Base-by-base conservation (phyloP, 2,888 invertebrate species). In the Cordilura impudica region DNA sequence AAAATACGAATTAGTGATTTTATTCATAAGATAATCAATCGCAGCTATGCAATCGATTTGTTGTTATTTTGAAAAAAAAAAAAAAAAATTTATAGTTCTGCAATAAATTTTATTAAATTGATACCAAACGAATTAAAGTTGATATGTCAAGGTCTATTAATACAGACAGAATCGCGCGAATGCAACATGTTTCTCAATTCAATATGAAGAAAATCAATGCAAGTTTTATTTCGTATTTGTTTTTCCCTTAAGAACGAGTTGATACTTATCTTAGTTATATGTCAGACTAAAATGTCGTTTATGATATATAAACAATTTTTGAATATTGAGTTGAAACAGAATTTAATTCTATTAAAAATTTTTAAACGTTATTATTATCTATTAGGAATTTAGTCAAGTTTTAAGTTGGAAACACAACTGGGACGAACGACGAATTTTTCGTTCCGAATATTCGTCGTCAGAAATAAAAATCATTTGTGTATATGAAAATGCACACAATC, bases 71-170 rank as follows among this genome's bases (percentile, higher is more conserved):
- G 35, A 47, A 69, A 39, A 69, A 67, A 71, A 19, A 63, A 65
- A 78, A 54, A 65, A 66, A 43, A 65, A 35, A 14, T 51, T 26
- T 45, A 43, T 26, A 72, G 18, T 74, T 69, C 72, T 75, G 75
- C 75, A 51, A 79, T 79, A 79, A 79, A 79, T 79, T 79, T 75
- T 29, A 75, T 79, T 79, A 75, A 79, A 79, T 75, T 79, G 79
- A 79, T 79, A 79, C 58, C 71, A 79, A 79, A 72, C 75, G 79
- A 72, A 75, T 79, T 79, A 75, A 75, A 66, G 79, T 79, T 79
- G 79, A 79, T 79, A 72, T 79, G 79, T 79, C 79, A 79, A 79
- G 79, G 79, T 79, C 79, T 67, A 79, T 79, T 79, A 79, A 71
- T 29, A 31, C 65, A 53, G 39, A 67, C 23, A 29, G 31, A 45